These are phyloP conservation scores for Spodoptera litura DNA, from an alignment of 1,140 invertebrate genomes.

Conservation along the genomic window DNA sequence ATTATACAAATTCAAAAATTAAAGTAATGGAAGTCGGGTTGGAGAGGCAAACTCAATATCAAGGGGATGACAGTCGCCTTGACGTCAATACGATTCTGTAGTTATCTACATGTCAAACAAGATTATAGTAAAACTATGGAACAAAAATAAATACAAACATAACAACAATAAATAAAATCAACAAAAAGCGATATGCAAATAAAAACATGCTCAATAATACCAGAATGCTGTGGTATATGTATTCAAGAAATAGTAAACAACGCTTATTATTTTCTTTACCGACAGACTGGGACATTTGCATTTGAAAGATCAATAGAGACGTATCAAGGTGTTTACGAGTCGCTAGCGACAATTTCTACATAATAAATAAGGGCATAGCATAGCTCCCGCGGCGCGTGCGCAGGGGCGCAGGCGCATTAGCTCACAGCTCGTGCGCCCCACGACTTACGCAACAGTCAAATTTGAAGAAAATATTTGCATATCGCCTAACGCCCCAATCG, in stretches of 20 bases:
- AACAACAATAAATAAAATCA: conserved; percentile 73
- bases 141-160: conserved; percentile 86
- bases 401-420: conserved; percentile 31
- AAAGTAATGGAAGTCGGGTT: conserved; percentile 81
- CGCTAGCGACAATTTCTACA: conserved; percentile 70
- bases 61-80: conserved; percentile 57
- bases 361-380: conserved; percentile 71
- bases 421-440: conserved; percentile 32
- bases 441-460: conserved; percentile 67
- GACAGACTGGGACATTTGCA: conserved; percentile 71
- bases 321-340: conserved; percentile 67
- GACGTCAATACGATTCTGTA: conserved; percentile 63
- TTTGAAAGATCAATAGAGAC: conserved; percentile 72
- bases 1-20: conserved; percentile 80
- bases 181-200: conserved; percentile 84
- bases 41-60: conserved; percentile 77
- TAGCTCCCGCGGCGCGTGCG: conserved; percentile 78
- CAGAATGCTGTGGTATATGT: conserved; percentile 24
- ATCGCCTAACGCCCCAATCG: conserved; percentile 82
- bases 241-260: conserved; percentile 60
- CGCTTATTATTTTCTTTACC: conserved; percentile 57
- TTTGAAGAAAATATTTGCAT: conserved; percentile 85
- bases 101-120: conserved; percentile 73
- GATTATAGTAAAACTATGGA: conserved; percentile 79
- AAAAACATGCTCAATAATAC: conserved; percentile 59